Evolutionary conservation across 2,113 vertebrate species (phyloP).

Genomic region (Ginglymostoma cirratum): DNA sequence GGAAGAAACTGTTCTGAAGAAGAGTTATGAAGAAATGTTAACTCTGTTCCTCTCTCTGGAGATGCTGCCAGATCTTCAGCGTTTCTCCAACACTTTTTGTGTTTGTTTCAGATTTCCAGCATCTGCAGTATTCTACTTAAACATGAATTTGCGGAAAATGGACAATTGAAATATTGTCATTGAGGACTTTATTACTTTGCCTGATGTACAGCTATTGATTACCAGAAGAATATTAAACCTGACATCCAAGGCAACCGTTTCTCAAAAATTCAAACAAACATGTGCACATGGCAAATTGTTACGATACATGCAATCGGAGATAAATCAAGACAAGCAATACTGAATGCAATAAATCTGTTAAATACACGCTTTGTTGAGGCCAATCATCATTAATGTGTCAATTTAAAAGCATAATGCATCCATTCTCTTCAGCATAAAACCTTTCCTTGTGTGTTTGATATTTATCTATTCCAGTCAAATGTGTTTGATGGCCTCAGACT

Average conservation of each 20-base stretch:
- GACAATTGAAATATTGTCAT: background rate
- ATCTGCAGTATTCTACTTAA: no score
- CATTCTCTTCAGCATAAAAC: background rate
- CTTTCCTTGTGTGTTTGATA: background rate
- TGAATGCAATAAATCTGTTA: background rate
- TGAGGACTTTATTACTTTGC: background rate
- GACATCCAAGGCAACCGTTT: background rate
- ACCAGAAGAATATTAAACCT: background rate
- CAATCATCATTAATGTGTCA: background rate
- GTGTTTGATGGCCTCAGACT: background rate
- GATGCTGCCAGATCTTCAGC: no score
- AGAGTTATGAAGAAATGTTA: no score
- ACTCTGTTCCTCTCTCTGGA: no score
- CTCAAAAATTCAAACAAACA: background rate
- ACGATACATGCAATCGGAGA: background rate
- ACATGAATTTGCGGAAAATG: background rate
- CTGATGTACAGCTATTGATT: background rate
- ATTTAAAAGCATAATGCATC: constrained; percentile 1
- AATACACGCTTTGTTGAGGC: background rate
- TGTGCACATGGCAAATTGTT: background rate
- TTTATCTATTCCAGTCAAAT: background rate
- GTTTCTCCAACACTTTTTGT: no score
- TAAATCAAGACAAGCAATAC: background rate
- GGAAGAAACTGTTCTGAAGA: background rate
- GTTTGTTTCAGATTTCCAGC: no score